Percentiles rank a stretch among this genome's conserved stretches.
Conservation (phyloP, 2,888 invertebrate genomes). For the Uropetala carovei region DNA sequence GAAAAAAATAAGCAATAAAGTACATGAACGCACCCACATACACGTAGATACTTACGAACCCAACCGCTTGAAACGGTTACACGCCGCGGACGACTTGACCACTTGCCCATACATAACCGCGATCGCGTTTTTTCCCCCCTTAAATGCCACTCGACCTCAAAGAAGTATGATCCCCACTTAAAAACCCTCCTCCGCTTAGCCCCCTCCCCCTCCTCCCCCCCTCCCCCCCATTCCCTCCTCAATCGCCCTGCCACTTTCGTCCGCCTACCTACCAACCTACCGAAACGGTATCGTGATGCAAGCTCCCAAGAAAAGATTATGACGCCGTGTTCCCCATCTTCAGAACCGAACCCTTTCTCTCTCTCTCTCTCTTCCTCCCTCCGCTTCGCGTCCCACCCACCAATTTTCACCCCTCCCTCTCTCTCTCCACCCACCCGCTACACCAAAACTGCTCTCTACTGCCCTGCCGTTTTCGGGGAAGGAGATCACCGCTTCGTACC, state of each 20-base stretch:
- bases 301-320: slow-evolving; percentile 32
- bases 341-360: neutral
- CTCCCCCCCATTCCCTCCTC: neutral
- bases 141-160: slow-evolving; percentile 16
- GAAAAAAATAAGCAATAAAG: too few species aligned
- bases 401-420: too few species aligned
- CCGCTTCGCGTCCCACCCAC: neutral
- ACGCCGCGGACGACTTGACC: neutral
- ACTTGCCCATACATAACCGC: slow-evolving; percentile 38
- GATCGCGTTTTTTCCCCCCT: slow-evolving; percentile 23
- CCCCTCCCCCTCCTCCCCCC: neutral
- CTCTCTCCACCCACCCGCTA: neutral
- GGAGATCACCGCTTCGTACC: neutral
- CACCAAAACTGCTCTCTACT: neutral
- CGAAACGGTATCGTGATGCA: slow-evolving; percentile 31
- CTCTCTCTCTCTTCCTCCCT: neutral
- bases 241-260: neutral
- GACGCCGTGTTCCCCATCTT: neutral
- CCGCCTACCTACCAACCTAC: neutral
- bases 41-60: too few species aligned
- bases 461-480: neutral
- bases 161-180: neutral
- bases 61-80: neutral
- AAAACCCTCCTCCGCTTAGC: neutral
- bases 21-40: too few species aligned